A percentile compares a stretch with the other conserved stretches of the same genome.
Evolutionary conservation across 2,888 invertebrate genomes (phyloP).

Genomic region (Fabriciana adippe): DNA sequence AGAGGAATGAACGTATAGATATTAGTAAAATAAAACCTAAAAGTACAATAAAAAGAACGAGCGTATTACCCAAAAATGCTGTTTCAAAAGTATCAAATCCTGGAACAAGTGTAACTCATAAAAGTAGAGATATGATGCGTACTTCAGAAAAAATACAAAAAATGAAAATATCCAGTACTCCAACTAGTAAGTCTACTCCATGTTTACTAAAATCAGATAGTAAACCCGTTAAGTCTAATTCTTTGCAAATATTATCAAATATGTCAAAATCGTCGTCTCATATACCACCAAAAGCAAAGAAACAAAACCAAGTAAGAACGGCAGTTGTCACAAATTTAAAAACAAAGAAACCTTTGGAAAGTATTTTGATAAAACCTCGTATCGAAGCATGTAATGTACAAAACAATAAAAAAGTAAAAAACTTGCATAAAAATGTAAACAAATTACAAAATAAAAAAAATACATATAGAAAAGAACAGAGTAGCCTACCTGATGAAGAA

Average conservation of each 20-base stretch:
- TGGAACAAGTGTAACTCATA: constrained; percentile 55
- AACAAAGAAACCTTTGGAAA: constrained; percentile 69
- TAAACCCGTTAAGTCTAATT: constrained; percentile 49
- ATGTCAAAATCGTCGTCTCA: constrained; percentile 67
- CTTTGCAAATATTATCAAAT: constrained; percentile 51
- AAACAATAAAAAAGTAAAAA: constrained; percentile 65
- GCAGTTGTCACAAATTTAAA: constrained; percentile 69
- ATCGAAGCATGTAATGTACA: constrained; percentile 66
- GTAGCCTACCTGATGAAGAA: constrained; percentile 46
- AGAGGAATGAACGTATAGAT: constrained; percentile 73
- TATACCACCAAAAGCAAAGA: constrained; percentile 54
- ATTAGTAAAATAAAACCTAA: constrained; percentile 59
- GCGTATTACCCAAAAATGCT: constrained; percentile 43
- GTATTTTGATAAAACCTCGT: constrained; percentile 56
- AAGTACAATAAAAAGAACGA: constrained; percentile 47
- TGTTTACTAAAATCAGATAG: constrained; percentile 51
- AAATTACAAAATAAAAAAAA: constrained; percentile 54
- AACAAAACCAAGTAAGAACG: constrained; percentile 61
- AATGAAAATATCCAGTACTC: constrained; percentile 57
- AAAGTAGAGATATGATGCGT: constrained; percentile 74
- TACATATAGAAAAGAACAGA: constrained; percentile 33
- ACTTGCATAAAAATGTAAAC: constrained; percentile 51
- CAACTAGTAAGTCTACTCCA: constrained; percentile 62
- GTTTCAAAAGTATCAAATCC: constrained; percentile 47
- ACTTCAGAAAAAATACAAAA: constrained; percentile 75